These are phyloP conservation scores for Saccostrea echinata DNA, from an alignment of 1,140 invertebrate genomes.

Conservation along the genomic window DNA sequence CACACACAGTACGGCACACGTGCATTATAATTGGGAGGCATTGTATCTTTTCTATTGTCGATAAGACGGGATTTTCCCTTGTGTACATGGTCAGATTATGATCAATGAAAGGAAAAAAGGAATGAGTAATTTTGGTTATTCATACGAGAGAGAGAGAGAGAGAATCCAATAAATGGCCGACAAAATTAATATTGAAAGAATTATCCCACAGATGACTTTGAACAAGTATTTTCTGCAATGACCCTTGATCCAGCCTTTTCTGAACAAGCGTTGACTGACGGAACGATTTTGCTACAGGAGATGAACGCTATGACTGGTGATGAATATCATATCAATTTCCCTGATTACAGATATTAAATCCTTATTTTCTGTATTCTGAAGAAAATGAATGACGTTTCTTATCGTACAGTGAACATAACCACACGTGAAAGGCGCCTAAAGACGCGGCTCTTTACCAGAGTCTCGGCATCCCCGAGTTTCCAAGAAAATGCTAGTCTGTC, in stretches of 20 bases:
- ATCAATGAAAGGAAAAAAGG: neutral
- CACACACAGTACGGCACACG: neutral
- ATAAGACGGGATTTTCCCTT: neutral
- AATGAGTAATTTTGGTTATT: slow-evolving; percentile 5
- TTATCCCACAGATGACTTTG: neutral
- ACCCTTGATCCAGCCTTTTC: slow-evolving; percentile 14
- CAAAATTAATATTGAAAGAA: neutral
- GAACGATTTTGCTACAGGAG: neutral
- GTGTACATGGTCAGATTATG: neutral
- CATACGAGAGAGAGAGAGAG: slow-evolving; percentile 10
- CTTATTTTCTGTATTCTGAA: slow-evolving; percentile 22
- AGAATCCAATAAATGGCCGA: neutral
- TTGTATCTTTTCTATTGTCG: slow-evolving; percentile 16
- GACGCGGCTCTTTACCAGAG: neutral
- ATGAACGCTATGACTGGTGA: slow-evolving; percentile 13
- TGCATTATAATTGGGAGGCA: neutral
- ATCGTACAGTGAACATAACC: slow-evolving; percentile 5
- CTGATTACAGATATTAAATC: slow-evolving; percentile 29
- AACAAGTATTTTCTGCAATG: neutral
- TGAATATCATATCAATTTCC: slow-evolving; percentile 33
- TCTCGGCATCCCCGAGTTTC: slow-evolving; percentile 13
- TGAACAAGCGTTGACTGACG: neutral
- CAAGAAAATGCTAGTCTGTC: neutral
- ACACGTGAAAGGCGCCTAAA: slow-evolving; percentile 29
- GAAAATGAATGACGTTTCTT: slow-evolving; percentile 34